Conservation (phyloP, 2,113 vertebrate genomes). For the Illadopsis cleaveri region DNA sequence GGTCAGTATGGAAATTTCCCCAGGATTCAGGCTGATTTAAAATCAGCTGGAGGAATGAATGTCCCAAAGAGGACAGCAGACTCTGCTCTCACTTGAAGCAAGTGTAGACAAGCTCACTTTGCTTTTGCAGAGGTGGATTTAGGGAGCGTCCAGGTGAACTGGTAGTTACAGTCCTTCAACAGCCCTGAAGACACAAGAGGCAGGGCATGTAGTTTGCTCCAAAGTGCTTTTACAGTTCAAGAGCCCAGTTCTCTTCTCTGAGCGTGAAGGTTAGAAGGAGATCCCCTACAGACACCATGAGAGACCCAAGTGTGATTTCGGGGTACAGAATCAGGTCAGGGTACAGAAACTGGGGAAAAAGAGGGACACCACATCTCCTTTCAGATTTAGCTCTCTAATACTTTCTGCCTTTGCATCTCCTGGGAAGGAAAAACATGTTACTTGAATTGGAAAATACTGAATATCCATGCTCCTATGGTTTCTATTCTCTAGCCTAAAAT, state of each 20-base stretch:
- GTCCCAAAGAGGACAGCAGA: background rate
- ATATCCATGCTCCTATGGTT: background rate
- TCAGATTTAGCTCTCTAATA: background rate
- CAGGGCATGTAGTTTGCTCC: background rate
- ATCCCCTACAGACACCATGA: background rate
- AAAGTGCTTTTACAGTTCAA: background rate
- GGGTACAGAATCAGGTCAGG: background rate
- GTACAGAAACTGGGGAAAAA: background rate
- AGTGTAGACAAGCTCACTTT: background rate
- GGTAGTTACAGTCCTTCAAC: background rate
- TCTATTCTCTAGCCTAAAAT: background rate
- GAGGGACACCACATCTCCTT: background rate
- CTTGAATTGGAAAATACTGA: background rate
- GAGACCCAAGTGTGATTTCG: background rate
- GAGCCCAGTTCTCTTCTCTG: background rate
- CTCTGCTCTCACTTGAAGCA: background rate
- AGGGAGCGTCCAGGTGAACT: background rate
- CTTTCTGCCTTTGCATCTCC: background rate
- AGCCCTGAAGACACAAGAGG: background rate
- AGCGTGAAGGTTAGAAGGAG: background rate
- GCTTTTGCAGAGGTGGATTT: background rate
- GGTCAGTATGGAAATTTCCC: conserved; percentile 24
- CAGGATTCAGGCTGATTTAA: background rate
- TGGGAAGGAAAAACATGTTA: background rate
- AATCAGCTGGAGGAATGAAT: background rate